Evolutionary conservation across 1,140 invertebrate species (phyloP), one percentile per base, ranked within the genome.

Genomic region (Amyelois transitella): DNA sequence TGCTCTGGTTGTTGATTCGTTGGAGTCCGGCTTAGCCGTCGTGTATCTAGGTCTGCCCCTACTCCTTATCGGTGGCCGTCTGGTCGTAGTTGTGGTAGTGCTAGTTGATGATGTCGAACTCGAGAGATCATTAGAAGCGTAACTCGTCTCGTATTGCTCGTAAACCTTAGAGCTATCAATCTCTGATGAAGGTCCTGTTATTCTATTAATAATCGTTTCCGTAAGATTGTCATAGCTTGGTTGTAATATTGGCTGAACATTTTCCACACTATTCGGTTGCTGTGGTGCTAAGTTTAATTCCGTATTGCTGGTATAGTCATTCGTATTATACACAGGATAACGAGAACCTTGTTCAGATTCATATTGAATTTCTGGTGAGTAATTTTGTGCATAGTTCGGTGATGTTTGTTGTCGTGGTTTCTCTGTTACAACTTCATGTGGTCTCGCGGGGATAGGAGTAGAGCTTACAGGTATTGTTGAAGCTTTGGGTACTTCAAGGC

Each of bases 11-110:
- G 67, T 75, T 50, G 79, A 77, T 68, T 89, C 82, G 53, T 75
- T 75, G n/a, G 70, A 72, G 14, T 86, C 82, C 19, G 75, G 57
- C 66, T 67, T 75, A 8, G 75, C 66, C 47, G 75, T 66, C 5
- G 86, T 80, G 54, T 87, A 86, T 50, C 84, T 75, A 14, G 86
- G 83, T 28, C 84, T 76, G 18, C 76, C 80, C 66, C 87, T 74
- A 8, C 65, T 74, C 8, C 89, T 86, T 1, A 88, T 66, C 1
- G 89, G 79, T 58, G 69, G 58, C 45, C 75, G 76, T 55, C 89
- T 81, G 0, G 77, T 86, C 7, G 84, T 77, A 38, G 81, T 78
- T 6, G 81, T 69, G 10, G 71, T 78, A 32, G 77, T 75, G 47
- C 78, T 76, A n/a, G 75, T 70, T 12, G 65, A 68, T 47, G 68